Evolutionary conservation across 2,113 vertebrate species (phyloP), one percentile per base, ranked within the genome.

Genomic region (Trogon melanurus): DNA sequence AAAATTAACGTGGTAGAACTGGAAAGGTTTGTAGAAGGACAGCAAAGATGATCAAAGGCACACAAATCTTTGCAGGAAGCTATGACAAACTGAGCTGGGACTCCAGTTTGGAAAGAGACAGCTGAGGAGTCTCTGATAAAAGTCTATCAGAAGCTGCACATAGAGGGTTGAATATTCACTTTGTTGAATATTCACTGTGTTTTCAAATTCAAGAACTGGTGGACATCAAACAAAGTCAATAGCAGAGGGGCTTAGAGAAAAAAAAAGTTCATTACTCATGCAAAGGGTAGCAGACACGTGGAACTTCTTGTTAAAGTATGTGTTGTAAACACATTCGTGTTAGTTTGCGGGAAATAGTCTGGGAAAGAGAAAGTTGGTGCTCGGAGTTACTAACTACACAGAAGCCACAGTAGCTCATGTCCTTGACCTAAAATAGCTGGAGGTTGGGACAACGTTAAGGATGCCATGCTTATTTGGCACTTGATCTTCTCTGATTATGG

Each of bases 211-310:
- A 94, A 41, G 67, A 88, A 41, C 30, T 44, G 21, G 30, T 86
- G 32, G 50, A 41, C 32, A 73, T 44, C 69, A 83, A 65, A 65
- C 73, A 8, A 86, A 78, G 9, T 10, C 70, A 47, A 48, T 16
- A 36, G 34, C 27, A 89, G 45, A 48, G 69, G 61, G 18, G 11
- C 29, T 88, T 79, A 64, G 60, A 71, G n/a, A 58, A 44, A 51
- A 54, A 41, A 51, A n/a, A 18, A 27, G 7, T 44, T 66, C 20
- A 26, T 38, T 73, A 19, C 34, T 79, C 13, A 11, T 12, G 11
- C 19, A 36, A 70, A 83, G 17, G 5, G 6, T 30, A 44, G 62
- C 0, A 0, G 48, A 17, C 19, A 22, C 2, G 0, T 57, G 44
- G 13, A 82, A 45, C 11, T 18, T 85, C n/a, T 56, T 88, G 12